phyloP scores from a whole-genome alignment of 2,888 invertebrate genomes.

The Choreutis nemorana region DNA sequence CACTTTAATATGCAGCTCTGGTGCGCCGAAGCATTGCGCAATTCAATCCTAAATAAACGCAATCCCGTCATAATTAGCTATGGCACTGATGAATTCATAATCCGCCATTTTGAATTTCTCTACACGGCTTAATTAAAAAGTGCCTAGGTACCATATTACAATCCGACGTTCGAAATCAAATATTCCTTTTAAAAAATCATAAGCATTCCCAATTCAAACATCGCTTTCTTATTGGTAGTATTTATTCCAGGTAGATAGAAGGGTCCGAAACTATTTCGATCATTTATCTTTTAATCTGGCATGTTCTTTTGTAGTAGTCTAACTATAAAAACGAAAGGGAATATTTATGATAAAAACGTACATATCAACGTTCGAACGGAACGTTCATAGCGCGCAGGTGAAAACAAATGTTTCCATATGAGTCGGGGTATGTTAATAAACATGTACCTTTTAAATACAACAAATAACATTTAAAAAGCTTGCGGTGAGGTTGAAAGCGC shows the following conservation, averaged over 20 bases:
- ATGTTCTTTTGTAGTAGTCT: conserved; percentile 55
- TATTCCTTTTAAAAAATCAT: no score
- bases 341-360: no score
- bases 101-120: conserved; percentile 30
- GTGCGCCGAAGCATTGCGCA: conserved; percentile 37
- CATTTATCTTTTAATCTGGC: conserved; percentile 66
- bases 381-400: no score
- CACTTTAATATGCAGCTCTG: conserved; percentile 47
- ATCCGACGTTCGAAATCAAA: conserved; percentile 9
- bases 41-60: conserved; percentile 54
- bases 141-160: conserved; percentile 16
- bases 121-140: conserved; percentile 40
- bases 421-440: no score
- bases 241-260: conserved; percentile 40
- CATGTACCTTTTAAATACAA: no score
- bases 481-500: conserved; percentile 34
- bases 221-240: conserved; percentile 21
- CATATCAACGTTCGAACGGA: no score
- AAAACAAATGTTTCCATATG: no score
- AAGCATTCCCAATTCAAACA: conserved; percentile 11
- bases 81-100: conserved; percentile 49
- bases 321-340: no score
- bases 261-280: conserved; percentile 37
- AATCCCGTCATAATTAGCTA: conserved; percentile 51
- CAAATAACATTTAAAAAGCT: conserved; percentile 28